Base-by-base conservation (phyloP, 2,888 invertebrate species). In the Dugesia japonica region DNA sequence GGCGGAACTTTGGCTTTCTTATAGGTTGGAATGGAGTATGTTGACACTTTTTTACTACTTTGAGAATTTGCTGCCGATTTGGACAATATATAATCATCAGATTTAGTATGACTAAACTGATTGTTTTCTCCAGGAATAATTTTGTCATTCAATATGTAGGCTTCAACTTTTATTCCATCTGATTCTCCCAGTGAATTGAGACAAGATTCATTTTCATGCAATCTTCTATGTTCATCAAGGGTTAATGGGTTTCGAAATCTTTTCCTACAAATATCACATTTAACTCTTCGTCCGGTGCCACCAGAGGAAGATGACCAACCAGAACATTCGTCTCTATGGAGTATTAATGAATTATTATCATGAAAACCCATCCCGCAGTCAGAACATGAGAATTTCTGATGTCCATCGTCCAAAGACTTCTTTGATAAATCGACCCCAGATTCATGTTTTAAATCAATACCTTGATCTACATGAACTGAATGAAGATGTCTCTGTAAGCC, bases 201-300 rank as follows among this genome's bases (percentile, higher is more conserved):
- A 23, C 56, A 56, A n/a, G 56, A 56, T 20, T 56, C 56, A n/a
- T 56, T 56, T 56, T 56, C 56, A 72, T 72, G 72, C 26, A 28
- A 20, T 20, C 31, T 7, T 72, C 72, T 72, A n/a, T 72, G 72
- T 28, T 28, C 31, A 27, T 72, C 72, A 15, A 72, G 72, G 1
- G 72, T 72, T 23, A 72, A 31, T 7, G 72, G 72, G 23, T 72
- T 72, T 72, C 72, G 1, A 27, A 72, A 72, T 4, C 72, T 4
- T n/a, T 72, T 72, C n/a, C 72, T 27, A 72, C 72, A 72, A 15
- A 72, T 20, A 27, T 72, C 72, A 72, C 72, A 72, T 72, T 28
- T 27, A 17, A 72, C 72, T 13, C 72, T 4, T 56, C 56, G n/a
- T n/a, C 20, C 56, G 4, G 56, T 56, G 1, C 56, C 56, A 20